Conservation (phyloP, 2,113 vertebrate genomes). For the Phrynosoma blainvillii region DNA sequence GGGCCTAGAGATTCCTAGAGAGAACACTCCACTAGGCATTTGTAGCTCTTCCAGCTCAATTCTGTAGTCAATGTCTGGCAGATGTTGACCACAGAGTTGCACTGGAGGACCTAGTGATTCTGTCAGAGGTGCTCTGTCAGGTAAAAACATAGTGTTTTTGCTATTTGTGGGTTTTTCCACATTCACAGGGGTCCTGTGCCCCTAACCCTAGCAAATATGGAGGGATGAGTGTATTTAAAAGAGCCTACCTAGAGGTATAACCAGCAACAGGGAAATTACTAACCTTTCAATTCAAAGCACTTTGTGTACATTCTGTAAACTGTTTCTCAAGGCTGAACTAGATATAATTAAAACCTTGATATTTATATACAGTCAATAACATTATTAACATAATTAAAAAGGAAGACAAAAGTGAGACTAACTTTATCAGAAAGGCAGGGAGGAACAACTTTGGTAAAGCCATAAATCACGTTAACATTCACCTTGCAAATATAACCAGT, state of each 20-base stretch:
- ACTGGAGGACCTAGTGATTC: no score
- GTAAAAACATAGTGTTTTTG: no score
- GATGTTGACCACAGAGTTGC: no score
- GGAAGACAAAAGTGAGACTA: background rate
- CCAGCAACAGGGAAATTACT: slow-evolving; percentile 16
- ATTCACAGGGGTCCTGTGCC: no score
- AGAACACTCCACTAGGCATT: no score
- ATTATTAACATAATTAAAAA: slow-evolving; percentile 5
- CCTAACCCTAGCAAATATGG: no score
- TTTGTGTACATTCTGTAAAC: slow-evolving; percentile 18
- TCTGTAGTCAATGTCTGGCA: no score
- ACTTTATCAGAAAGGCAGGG: slow-evolving; percentile 16
- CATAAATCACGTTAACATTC: background rate
- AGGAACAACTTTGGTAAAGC: background rate
- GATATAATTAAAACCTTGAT: slow-evolving; percentile 5
- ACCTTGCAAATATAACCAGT: background rate
- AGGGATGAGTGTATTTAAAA: background rate
- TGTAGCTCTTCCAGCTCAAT: no score
- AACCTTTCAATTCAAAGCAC: slow-evolving; percentile 8
- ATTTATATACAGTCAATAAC: slow-evolving; percentile 16
- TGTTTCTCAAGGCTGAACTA: slow-evolving; percentile 19
- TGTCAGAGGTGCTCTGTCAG: no score
- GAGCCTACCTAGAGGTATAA: background rate
- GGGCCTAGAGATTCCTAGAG: no score
- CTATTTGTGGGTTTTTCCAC: no score